phyloP scores from a whole-genome alignment of 1,140 invertebrate genomes.

The Zaprionus vittiger region DNA sequence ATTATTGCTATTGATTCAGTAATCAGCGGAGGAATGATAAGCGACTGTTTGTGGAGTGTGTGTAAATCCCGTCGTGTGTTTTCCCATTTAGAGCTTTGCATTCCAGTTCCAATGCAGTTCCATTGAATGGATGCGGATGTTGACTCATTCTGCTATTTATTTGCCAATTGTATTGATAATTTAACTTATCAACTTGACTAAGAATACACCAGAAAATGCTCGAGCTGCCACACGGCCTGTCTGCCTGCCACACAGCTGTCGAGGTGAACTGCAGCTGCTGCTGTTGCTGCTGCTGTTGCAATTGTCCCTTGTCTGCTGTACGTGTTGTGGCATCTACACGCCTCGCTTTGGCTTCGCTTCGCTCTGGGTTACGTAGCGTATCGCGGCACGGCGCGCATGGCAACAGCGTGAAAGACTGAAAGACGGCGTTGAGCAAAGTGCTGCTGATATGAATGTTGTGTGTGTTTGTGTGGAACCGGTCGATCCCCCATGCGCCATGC shows the following conservation, averaged over 20 bases:
- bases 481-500: slow-evolving; percentile 1
- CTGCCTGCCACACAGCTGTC: not conserved
- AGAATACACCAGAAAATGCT: slow-evolving; percentile 54
- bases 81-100: slow-evolving; percentile 5
- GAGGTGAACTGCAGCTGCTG: slow-evolving; percentile 20
- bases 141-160: slow-evolving; percentile 16
- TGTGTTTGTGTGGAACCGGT: slow-evolving; percentile 48
- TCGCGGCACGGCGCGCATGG: slow-evolving; percentile 47
- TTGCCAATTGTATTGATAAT: slow-evolving; percentile 24
- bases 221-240: slow-evolving; percentile 24
- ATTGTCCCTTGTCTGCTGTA: slow-evolving; percentile 35
- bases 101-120: not conserved
- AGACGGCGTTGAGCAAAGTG: slow-evolving; percentile 10
- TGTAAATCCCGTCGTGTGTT: slow-evolving; percentile 13
- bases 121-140: slow-evolving; percentile 4
- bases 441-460: slow-evolving; percentile 57
- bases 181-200: slow-evolving; percentile 49
- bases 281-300: slow-evolving; percentile 51
- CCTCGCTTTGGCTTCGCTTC: slow-evolving; percentile 5
- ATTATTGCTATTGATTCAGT: not conserved
- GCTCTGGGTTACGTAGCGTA: not conserved
- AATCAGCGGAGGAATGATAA: not conserved
- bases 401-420: slow-evolving; percentile 50
- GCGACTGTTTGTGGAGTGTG: not conserved
- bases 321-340: slow-evolving; percentile 17